phyloP scores from a whole-genome alignment of 2,888 invertebrate species.

The Belgica antarctica region DNA sequence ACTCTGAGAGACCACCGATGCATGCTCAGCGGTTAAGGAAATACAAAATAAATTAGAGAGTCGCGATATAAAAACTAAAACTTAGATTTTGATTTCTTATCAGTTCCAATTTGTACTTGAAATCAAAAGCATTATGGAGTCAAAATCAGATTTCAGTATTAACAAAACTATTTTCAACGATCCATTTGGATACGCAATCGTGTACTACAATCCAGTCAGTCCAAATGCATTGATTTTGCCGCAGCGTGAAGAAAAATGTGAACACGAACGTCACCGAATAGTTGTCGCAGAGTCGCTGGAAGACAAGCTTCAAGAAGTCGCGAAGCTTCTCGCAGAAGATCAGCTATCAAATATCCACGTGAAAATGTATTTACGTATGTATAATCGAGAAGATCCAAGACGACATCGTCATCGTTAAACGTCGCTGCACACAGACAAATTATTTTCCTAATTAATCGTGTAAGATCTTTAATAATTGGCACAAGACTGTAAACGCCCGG shows the following conservation, averaged over 20 bases:
- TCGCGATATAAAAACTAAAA: too few species aligned
- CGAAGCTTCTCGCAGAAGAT: background rate
- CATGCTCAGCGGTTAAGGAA: too few species aligned
- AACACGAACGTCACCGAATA: background rate
- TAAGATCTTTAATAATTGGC: conserved; percentile 8
- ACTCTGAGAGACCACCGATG: background rate
- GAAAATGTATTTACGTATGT: conserved; percentile 2
- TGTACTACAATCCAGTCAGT: conserved; percentile 23
- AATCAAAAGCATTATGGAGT: too few species aligned
- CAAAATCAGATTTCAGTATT: too few species aligned
- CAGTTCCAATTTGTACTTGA: too few species aligned
- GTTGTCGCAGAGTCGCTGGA: too few species aligned
- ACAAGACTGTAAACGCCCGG: background rate
- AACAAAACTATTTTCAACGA: conserved; percentile 32
- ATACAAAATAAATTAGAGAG: too few species aligned
- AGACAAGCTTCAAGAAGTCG: conserved; percentile 1
- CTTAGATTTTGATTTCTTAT: too few species aligned
- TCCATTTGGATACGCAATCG: conserved; percentile 31
- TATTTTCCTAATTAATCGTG: background rate
- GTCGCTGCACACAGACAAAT: conserved; percentile 33
- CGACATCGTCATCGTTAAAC: conserved; percentile 14
- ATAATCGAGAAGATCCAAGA: conserved; percentile 20
- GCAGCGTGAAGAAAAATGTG: conserved; percentile 8
- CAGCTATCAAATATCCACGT: background rate
- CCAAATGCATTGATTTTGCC: background rate